phyloP scores from a whole-genome alignment of 2,888 invertebrate species.

The Heteromyza rotundicornis region DNA sequence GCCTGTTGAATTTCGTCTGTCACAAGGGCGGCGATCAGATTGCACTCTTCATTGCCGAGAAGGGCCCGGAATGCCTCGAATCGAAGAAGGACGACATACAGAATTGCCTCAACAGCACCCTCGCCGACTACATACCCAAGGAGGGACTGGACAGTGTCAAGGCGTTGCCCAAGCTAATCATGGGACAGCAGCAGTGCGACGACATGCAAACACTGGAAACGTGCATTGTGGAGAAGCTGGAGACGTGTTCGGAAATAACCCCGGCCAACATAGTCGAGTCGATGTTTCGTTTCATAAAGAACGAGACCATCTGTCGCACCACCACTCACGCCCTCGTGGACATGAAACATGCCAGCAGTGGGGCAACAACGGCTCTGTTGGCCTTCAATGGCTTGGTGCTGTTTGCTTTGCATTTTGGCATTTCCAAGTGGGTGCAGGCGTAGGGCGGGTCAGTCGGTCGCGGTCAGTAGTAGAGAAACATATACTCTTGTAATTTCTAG shows the following conservation, averaged over 20 bases:
- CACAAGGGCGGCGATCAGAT: conserved; percentile 83
- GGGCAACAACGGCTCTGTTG: no score
- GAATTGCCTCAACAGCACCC: conserved; percentile 70
- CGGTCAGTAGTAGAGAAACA: no score
- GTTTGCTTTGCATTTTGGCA: no score
- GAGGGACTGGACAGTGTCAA: conserved; percentile 61
- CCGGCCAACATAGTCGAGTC: conserved; percentile 58
- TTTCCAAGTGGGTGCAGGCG: no score
- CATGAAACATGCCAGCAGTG: no score
- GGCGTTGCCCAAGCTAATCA: conserved; percentile 67
- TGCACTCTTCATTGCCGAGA: conserved; percentile 81
- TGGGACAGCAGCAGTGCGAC: conserved; percentile 65
- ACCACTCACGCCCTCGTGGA: background rate
- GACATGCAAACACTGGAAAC: conserved; percentile 51
- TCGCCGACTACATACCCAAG: conserved; percentile 65
- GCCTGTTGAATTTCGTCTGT: conserved; percentile 76
- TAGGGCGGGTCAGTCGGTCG: no score
- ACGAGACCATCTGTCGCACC: conserved; percentile 54
- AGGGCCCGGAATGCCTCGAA: conserved; percentile 77
- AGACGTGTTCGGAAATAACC: conserved; percentile 53
- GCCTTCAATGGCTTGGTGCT: no score
- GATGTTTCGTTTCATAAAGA: conserved; percentile 57
- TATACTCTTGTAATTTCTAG: no score
- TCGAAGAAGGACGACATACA: conserved; percentile 68
- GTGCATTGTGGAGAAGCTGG: conserved; percentile 53